Conservation (phyloP, 2,797 vertebrate genomes). For the Karalla daura region DNA sequence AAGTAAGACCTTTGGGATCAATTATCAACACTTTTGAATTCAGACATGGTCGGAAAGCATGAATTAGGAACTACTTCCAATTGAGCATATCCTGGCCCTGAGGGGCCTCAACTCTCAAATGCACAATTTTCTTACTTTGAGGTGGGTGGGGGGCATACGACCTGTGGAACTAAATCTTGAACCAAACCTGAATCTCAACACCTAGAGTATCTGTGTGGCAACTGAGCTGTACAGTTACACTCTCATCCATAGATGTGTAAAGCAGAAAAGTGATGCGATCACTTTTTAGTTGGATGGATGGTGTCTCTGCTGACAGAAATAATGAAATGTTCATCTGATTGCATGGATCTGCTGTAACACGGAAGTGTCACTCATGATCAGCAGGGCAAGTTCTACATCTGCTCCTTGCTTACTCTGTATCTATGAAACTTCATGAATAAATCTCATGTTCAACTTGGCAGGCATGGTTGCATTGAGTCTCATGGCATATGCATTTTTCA, state of each 20-base stretch:
- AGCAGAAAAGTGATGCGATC: not conserved
- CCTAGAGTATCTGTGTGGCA: not conserved
- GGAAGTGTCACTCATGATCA: not conserved
- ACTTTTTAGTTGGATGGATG: not conserved
- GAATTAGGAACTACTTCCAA: not conserved
- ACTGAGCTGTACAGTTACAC: not conserved
- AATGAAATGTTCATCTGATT: not conserved
- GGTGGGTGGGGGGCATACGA: not conserved
- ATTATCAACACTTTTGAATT: not conserved
- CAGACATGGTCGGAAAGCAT: not conserved
- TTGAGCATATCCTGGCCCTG: not conserved
- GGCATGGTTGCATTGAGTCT: not conserved
- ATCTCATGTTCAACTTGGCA: not conserved
- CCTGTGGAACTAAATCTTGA: not conserved
- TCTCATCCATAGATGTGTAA: not conserved
- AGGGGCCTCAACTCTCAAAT: not conserved
- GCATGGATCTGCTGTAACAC: not conserved
- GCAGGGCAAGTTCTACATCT: not conserved
- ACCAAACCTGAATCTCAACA: not conserved
- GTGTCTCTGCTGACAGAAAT: too few species aligned
- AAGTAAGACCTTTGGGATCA: not conserved
- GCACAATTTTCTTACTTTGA: not conserved
- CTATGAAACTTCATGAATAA: constrained; percentile 14
- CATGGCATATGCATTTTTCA: constrained; percentile 19
- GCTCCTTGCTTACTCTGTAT: not conserved